phyloP scores from a whole-genome alignment of 1,140 invertebrate species.

The Agrilus planipennis region DNA sequence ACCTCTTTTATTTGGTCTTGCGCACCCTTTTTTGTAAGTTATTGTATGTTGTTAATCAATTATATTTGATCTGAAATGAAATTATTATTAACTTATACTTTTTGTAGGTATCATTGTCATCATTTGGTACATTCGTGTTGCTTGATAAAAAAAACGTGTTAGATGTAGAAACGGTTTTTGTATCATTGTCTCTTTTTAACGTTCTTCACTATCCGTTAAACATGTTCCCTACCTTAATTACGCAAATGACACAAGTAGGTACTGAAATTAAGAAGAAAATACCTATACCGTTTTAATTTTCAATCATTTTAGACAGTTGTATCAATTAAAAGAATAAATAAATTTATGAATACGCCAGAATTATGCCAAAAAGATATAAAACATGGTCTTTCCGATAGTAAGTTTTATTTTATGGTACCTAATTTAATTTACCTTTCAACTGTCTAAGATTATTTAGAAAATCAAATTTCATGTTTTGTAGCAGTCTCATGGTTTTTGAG shows the following conservation, averaged over 20 bases:
- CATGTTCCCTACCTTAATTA: conserved; percentile 80
- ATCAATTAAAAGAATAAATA: conserved; percentile 73
- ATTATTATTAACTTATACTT: neutral
- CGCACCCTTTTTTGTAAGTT: conserved; percentile 86
- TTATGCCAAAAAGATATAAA: conserved; percentile 61
- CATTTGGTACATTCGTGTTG: conserved; percentile 77
- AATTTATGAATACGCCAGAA: conserved; percentile 82
- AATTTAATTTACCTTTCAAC: too few relatives aligned
- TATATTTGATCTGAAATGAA: neutral
- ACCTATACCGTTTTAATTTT: neutral
- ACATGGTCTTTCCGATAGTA: conserved; percentile 62
- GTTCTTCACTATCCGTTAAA: conserved; percentile 71
- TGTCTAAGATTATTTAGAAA: too few relatives aligned
- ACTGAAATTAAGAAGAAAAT: neutral
- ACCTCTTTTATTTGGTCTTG: conserved; percentile 92
- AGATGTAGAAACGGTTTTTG: conserved; percentile 68
- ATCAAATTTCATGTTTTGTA: too few relatives aligned
- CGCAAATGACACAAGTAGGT: conserved; percentile 78
- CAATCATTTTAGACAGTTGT: conserved; percentile 50
- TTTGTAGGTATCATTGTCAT: conserved; percentile 58
- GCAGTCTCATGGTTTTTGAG: too few relatives aligned
- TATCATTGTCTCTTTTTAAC: conserved; percentile 75
- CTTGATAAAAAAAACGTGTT: conserved; percentile 49
- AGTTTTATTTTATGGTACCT: too few relatives aligned
- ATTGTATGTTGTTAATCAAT: neutral